A percentile compares a stretch with the other conserved stretches of the same genome.
Conservation (phyloP, 2,113 vertebrate species). For the Phaethon lepturus region DNA sequence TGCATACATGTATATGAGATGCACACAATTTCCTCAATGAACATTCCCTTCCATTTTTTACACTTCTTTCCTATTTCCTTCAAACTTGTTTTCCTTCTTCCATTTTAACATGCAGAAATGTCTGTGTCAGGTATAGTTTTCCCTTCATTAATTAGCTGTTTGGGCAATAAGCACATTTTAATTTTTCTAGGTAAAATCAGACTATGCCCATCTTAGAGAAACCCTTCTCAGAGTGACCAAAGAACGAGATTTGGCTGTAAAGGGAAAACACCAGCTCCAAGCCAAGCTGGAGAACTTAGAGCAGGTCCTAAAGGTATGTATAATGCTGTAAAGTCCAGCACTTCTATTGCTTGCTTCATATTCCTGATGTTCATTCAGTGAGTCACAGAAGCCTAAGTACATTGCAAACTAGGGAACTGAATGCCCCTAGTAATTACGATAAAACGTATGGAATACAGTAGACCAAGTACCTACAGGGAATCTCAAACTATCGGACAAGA, state of each 20-base stretch:
- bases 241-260: conserved; percentile 87
- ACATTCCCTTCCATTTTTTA: not conserved
- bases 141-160: not conserved
- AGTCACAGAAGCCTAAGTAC: not conserved
- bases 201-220: conserved; percentile 85
- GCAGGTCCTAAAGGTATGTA: conserved; percentile 96
- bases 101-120: not conserved
- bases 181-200: conserved; percentile 83
- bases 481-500: not conserved
- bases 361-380: not conserved
- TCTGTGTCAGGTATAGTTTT: not conserved
- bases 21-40: not conserved
- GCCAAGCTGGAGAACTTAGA: conserved; percentile 99
- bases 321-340: rapidly evolving
- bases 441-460: rapidly evolving
- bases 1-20: not conserved
- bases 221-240: conserved; percentile 83
- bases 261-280: conserved; percentile 89
- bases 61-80: not conserved
- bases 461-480: not conserved
- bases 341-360: not conserved
- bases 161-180: not conserved
- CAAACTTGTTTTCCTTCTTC: not conserved
- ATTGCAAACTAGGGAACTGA: not conserved
- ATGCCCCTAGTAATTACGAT: not conserved